Conservation (phyloP, 2,113 vertebrate species). For the Tinamus guttatus region DNA sequence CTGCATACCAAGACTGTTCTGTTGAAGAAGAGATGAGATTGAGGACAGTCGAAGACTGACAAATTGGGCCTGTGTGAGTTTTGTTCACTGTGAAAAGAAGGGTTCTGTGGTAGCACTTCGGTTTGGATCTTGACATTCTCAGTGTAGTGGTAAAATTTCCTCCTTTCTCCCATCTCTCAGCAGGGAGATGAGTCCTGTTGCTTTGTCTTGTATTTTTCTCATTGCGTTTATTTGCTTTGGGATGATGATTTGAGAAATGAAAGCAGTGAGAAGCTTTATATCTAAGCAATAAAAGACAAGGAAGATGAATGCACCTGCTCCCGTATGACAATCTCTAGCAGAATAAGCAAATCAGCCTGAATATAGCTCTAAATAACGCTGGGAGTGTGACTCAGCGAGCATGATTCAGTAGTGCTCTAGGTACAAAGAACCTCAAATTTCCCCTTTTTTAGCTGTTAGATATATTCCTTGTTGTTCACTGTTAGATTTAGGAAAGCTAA, state of each 20-base stretch:
- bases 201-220: slow-evolving; percentile 3
- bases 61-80: background rate
- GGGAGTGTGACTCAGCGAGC: slow-evolving; percentile 41
- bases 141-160: background rate
- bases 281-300: slow-evolving; percentile 41
- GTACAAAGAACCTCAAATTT: slow-evolving; percentile 23
- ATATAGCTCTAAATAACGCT: slow-evolving; percentile 56
- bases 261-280: slow-evolving; percentile 19
- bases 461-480: background rate
- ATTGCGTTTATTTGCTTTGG: slow-evolving; percentile 17
- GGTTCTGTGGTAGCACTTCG: background rate
- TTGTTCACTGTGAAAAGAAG: background rate
- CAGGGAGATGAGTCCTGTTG: background rate
- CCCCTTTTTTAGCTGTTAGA: background rate
- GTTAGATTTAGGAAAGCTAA: background rate
- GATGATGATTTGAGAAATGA: slow-evolving; percentile 17
- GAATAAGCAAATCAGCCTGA: slow-evolving; percentile 37
- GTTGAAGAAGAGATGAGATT: background rate
- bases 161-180: background rate
- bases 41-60: background rate
- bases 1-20: fast-evolving
- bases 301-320: slow-evolving; percentile 36
- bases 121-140: fast-evolving
- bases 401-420: slow-evolving; percentile 38
- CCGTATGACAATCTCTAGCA: background rate